These are phyloP conservation scores for Dinomys branickii DNA, from an alignment of 2,113 vertebrate genomes.

Conservation along the genomic window DNA sequence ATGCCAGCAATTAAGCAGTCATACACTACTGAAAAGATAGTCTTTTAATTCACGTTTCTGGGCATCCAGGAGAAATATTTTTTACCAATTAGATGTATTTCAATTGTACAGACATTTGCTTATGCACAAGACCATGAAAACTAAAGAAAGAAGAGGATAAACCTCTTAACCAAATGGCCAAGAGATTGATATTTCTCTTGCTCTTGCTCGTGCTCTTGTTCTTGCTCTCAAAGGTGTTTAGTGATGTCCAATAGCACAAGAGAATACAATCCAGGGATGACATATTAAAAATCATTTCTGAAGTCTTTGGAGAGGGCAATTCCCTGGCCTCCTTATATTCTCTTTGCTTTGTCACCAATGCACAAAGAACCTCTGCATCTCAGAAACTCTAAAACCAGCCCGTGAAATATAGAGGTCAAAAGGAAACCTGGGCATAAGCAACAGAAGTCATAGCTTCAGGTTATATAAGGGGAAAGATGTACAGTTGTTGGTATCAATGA, in stretches of 20 bases:
- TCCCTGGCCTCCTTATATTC: accelerated
- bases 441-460: not conserved
- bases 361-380: not conserved
- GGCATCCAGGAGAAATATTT: conserved; percentile 83
- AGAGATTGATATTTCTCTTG: conserved; percentile 70
- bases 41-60: conserved; percentile 82
- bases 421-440: not conserved
- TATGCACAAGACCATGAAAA: conserved; percentile 76
- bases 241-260: conserved; percentile 70
- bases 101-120: conserved; percentile 83
- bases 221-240: conserved; percentile 73
- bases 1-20: conserved; percentile 85
- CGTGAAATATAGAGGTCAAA: not conserved
- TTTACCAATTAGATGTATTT: conserved; percentile 86
- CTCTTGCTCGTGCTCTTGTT: conserved; percentile 70
- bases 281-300: conserved; percentile 58
- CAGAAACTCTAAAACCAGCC: not conserved
- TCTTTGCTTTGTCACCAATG: not conserved
- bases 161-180: conserved; percentile 62
- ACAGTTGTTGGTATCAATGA: not conserved
- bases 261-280: conserved; percentile 74
- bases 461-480: conserved; percentile 39
- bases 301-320: conserved; percentile 69
- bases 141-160: conserved; percentile 43
- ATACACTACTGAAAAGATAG: conserved; percentile 84